Percentiles rank a stretch among this genome's conserved stretches.
Evolutionary conservation across 2,797 vertebrate genomes (phyloP).

Genomic region (Protonibea diacanthus): DNA sequence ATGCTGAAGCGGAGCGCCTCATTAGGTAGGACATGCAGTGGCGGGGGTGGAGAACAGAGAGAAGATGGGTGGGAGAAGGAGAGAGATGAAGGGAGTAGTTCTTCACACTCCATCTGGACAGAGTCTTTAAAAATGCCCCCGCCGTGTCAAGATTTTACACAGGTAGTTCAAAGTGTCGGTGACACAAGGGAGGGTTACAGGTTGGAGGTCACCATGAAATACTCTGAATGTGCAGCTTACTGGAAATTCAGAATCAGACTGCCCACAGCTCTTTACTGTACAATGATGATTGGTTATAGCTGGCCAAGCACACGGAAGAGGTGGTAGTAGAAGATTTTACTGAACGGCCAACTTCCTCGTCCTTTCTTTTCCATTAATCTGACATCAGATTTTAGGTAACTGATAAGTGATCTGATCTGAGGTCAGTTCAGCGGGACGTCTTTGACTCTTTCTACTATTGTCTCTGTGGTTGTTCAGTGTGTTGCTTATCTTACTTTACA

Average conservation of each 20-base stretch:
- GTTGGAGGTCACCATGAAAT: conserved; percentile 24
- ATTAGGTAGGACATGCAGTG: conserved; percentile 60
- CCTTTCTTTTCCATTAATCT: neutral
- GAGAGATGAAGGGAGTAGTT: conserved; percentile 53
- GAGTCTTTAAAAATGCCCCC: conserved; percentile 50
- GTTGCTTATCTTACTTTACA: neutral
- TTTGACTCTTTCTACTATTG: too few relatives aligned
- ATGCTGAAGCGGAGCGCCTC: conserved; percentile 66
- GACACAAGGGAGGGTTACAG: conserved; percentile 16
- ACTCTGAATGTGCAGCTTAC: conserved; percentile 10
- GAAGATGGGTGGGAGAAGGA: conserved; percentile 50
- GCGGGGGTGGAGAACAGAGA: conserved; percentile 43
- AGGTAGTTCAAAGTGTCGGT: conserved; percentile 33
- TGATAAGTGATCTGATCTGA: neutral
- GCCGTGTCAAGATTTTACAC: conserved; percentile 3
- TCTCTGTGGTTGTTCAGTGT: neutral
- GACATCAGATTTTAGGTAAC: neutral
- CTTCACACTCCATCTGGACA: conserved; percentile 56
- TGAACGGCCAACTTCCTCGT: neutral
- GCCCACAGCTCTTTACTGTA: conserved; percentile 28
- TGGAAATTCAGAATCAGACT: conserved; percentile 31
- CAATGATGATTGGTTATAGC: conserved; percentile 15
- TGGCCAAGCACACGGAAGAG: neutral
- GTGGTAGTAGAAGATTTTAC: too few relatives aligned
- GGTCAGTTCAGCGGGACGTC: too few relatives aligned